Conservation (phyloP, 2,888 invertebrate species). For the Trachelus stipa region DNA sequence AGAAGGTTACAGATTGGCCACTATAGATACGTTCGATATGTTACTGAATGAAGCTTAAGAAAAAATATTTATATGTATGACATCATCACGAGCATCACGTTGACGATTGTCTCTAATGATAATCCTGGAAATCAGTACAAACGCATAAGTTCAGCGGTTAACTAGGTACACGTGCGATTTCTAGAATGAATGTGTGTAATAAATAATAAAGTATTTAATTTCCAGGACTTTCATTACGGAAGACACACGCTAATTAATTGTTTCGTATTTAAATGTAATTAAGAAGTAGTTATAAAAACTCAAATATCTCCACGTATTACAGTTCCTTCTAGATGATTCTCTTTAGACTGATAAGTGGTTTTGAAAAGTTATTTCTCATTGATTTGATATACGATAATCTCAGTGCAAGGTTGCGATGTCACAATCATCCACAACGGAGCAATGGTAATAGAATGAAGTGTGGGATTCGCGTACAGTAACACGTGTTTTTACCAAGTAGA, state of each 20-base stretch:
- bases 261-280: not conserved
- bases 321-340: not conserved
- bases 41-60: not conserved
- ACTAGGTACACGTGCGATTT: not conserved
- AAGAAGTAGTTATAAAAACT: not conserved
- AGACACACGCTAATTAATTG: not conserved
- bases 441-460: not conserved
- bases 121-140: conserved; percentile 45
- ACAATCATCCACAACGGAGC: not conserved
- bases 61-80: not conserved
- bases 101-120: conserved; percentile 38
- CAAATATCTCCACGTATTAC: not conserved
- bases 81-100: conserved; percentile 34
- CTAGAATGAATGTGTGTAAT: not conserved
- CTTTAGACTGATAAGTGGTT: not conserved
- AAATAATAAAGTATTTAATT: not conserved
- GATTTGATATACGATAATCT: not conserved
- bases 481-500: not conserved
- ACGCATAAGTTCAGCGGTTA: conserved; percentile 32
- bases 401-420: not conserved
- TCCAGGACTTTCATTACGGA: not conserved
- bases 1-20: not conserved
- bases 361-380: not conserved
- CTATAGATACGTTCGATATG: not conserved
- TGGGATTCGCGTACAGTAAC: not conserved